Evolutionary conservation across 2,888 invertebrate genomes (phyloP).

Genomic region (Rhamphomyia laevipes): DNA sequence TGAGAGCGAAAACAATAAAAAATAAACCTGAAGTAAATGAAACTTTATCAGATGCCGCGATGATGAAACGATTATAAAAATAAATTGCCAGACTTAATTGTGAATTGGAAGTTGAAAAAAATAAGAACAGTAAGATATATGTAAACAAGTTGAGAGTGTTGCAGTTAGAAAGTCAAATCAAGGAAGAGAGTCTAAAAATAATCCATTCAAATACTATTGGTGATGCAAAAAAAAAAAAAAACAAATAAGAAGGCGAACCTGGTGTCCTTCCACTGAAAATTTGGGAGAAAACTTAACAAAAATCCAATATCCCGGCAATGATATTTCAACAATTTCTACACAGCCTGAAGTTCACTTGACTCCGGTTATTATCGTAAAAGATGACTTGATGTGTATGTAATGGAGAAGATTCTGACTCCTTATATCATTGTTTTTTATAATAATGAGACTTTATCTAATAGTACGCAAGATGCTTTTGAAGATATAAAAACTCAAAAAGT

Average conservation of each 20-base stretch:
- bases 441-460: not conserved
- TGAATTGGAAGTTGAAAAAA: constrained; percentile 46
- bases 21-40: constrained; percentile 72
- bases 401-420: too few relatives aligned
- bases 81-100: constrained; percentile 50
- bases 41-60: constrained; percentile 50
- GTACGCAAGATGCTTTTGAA: too few relatives aligned
- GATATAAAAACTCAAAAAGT: constrained; percentile 7
- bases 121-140: constrained; percentile 33
- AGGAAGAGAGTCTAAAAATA: constrained; percentile 27
- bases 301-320: not conserved
- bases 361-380: constrained; percentile 19
- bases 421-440: too few relatives aligned
- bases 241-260: constrained; percentile 30
- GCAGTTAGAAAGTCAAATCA: constrained; percentile 26
- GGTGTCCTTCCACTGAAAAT: constrained; percentile 26
- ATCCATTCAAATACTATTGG: constrained; percentile 26
- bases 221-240: constrained; percentile 15
- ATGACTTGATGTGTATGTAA: not conserved
- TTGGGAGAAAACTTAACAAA: constrained; percentile 3
- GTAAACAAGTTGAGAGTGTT: too few relatives aligned
- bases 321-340: not conserved
- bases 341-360: too few relatives aligned
- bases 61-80: constrained; percentile 56
- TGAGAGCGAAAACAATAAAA: constrained; percentile 66